Conservation (phyloP, 2,113 vertebrate species). For the Corythornis madagascariensis region DNA sequence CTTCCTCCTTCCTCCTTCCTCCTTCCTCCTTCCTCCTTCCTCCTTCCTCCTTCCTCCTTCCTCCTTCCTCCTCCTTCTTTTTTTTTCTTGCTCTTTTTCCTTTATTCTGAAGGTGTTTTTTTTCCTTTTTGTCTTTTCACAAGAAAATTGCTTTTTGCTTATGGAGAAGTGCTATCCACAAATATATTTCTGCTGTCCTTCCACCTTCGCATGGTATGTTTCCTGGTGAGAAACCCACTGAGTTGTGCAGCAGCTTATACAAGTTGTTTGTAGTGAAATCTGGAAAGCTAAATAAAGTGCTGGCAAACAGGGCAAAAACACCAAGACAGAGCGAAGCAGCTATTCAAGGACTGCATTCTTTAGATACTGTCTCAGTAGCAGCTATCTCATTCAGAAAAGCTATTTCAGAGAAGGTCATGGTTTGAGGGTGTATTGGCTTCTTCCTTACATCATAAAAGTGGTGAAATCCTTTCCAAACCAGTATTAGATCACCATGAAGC, state of each 20-base stretch:
- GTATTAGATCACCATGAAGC: not conserved
- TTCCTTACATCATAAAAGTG: not conserved
- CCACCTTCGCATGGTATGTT: not conserved
- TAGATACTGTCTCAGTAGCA: not conserved
- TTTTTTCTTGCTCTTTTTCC: not conserved
- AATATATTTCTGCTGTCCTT: not conserved
- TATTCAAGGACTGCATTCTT: not conserved
- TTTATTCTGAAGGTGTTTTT: not conserved
- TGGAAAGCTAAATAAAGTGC: not conserved
- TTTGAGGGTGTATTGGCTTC: not conserved
- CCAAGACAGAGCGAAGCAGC: not conserved
- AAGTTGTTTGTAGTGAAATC: not conserved
- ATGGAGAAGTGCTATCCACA: not conserved
- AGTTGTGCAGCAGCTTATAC: not conserved
- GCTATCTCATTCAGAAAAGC: conserved; percentile 34
- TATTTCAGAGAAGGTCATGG: not conserved
- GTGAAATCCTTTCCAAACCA: not conserved
- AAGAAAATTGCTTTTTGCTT: not conserved
- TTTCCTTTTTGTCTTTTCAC: not conserved
- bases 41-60: too few species aligned
- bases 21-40: too few species aligned
- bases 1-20: too few species aligned
- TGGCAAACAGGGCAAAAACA: not conserved
- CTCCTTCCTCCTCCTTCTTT: too few species aligned
- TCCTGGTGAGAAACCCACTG: not conserved